These are phyloP conservation scores for Daboia siamensis DNA, from an alignment of 2,113 vertebrate genomes.

Conservation along the genomic window DNA sequence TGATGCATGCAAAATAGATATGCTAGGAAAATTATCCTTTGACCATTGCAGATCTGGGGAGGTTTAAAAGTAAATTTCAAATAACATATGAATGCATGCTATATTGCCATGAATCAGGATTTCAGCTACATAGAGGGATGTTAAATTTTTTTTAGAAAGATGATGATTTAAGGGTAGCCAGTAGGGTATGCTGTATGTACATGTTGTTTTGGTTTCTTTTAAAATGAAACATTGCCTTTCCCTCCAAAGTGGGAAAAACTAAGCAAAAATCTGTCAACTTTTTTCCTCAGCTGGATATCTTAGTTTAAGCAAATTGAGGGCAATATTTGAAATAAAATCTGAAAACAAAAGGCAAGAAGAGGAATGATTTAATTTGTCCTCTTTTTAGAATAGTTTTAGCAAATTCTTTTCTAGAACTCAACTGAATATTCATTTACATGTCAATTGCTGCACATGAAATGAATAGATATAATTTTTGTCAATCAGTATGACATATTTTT, in stretches of 20 bases:
- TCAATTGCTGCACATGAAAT: not conserved
- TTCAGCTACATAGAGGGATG: not conserved
- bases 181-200: not conserved
- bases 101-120: no score
- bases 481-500: conserved; percentile 7
- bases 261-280: not conserved
- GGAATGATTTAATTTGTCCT: not conserved
- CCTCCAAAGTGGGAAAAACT: not conserved
- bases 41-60: no score
- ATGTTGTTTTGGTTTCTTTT: fast-evolving
- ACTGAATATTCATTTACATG: not conserved
- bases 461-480: conserved; percentile 1
- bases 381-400: conserved; percentile 6
- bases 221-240: not conserved
- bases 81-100: no score
- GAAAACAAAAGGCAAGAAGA: not conserved
- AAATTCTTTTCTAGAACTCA: not conserved
- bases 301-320: conserved; percentile 15
- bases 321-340: not conserved
- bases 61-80: no score
- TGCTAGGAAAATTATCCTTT: no score
- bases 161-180: not conserved
- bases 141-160: not conserved
- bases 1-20: no score
- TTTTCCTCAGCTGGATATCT: not conserved